phyloP scores from a whole-genome alignment of 2,888 invertebrate species.

The Salticus scenicus region DNA sequence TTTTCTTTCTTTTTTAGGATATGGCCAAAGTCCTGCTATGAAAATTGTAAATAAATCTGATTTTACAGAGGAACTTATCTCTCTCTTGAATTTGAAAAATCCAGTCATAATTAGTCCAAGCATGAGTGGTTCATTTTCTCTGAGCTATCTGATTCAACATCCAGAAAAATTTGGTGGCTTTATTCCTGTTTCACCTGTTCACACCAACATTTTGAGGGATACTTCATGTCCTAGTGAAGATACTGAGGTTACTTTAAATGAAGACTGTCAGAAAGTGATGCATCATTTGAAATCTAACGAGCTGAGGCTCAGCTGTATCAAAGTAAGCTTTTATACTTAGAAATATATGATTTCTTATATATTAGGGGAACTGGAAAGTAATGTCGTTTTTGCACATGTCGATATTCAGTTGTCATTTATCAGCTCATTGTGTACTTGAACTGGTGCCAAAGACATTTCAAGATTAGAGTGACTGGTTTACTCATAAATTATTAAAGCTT shows the following conservation, averaged over 20 bases:
- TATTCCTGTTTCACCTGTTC: constrained; percentile 77
- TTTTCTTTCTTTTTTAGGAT: constrained; percentile 73
- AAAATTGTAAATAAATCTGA: constrained; percentile 70
- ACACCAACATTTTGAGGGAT: constrained; percentile 72
- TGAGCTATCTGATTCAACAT: constrained; percentile 76
- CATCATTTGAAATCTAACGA: constrained; percentile 13
- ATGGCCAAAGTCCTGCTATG: constrained; percentile 73
- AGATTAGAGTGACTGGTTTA: too few species aligned
- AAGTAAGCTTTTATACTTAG: constrained; percentile 33
- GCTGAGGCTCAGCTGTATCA: constrained; percentile 37
- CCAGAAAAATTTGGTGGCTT: constrained; percentile 75
- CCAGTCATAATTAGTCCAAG: constrained; percentile 78
- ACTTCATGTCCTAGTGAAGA: not conserved
- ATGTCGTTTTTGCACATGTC: too few species aligned
- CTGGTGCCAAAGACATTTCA: too few species aligned
- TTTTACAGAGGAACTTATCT: constrained; percentile 74
- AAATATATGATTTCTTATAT: too few species aligned
- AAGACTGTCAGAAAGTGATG: constrained; percentile 28
- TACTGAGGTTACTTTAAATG: constrained; percentile 1
- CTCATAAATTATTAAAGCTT: too few species aligned
- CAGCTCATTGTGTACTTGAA: too few species aligned
- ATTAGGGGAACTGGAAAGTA: too few species aligned
- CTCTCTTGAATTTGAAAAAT: constrained; percentile 73
- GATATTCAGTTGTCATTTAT: too few species aligned
- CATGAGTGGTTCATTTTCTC: constrained; percentile 77